phyloP scores from a whole-genome alignment of 1,140 invertebrate genomes.

The Trachymyrmex septentrionalis region DNA sequence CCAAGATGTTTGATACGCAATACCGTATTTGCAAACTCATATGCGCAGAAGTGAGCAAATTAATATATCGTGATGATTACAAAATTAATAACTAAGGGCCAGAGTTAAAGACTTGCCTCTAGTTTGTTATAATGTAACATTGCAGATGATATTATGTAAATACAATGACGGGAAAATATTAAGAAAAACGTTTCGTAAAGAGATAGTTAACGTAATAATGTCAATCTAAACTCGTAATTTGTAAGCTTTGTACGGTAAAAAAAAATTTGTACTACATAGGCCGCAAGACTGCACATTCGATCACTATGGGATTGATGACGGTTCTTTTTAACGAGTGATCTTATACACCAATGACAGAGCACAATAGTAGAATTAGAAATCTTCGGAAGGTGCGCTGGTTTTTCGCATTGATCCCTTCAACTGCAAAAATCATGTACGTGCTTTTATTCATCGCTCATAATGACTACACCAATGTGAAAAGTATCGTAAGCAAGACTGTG shows the following conservation, averaged over 20 bases:
- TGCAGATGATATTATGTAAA: not conserved
- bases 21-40: slow-evolving; percentile 1
- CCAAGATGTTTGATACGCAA: slow-evolving; percentile 15
- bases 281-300: slow-evolving; percentile 63
- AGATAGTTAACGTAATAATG: slow-evolving; percentile 64
- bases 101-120: not conserved
- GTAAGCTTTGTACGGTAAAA: slow-evolving; percentile 69
- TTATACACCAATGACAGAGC: slow-evolving; percentile 51
- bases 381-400: slow-evolving; percentile 45
- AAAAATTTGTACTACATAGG: slow-evolving; percentile 60
- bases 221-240: slow-evolving; percentile 73
- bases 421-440: slow-evolving; percentile 60
- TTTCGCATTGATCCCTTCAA: slow-evolving; percentile 71
- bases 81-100: slow-evolving; percentile 25
- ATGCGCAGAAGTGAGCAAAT: not conserved
- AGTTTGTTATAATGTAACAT: slow-evolving; percentile 37
- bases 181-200: slow-evolving; percentile 42
- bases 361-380: slow-evolving; percentile 58
- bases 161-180: slow-evolving; percentile 5
- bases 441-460: slow-evolving; percentile 54
- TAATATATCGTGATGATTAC: slow-evolving; percentile 4
- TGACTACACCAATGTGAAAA: slow-evolving; percentile 19
- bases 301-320: slow-evolving; percentile 65
- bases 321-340: slow-evolving; percentile 50
- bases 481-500: slow-evolving; percentile 35